Evolutionary conservation across 2,888 invertebrate genomes (phyloP).

Genomic region (Machimus rusticus): DNA sequence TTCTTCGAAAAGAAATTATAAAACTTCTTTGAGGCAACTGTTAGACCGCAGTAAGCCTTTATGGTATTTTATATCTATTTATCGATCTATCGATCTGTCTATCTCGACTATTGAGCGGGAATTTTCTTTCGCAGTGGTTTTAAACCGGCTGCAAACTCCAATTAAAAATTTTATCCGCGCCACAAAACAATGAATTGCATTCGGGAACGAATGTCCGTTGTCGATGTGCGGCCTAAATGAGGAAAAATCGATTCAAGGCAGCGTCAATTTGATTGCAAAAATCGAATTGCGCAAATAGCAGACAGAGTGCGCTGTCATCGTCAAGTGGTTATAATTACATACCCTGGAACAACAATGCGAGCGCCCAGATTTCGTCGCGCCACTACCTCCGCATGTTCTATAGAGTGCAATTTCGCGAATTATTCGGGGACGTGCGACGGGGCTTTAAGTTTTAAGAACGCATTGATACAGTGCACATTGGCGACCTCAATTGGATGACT

Average conservation of each 20-base stretch:
- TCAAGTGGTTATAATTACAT: not conserved
- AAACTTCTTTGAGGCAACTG: not conserved
- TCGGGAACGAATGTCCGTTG: not conserved
- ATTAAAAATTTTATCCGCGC: not conserved
- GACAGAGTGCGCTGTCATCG: not conserved
- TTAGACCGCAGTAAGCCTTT: not conserved
- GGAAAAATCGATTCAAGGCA: not conserved
- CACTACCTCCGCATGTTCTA: not conserved
- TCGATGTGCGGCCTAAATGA: not conserved
- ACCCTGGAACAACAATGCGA: not conserved
- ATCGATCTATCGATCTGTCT: not conserved
- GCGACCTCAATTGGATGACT: conserved; percentile 21
- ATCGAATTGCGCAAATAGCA: not conserved
- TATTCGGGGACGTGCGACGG: not conserved
- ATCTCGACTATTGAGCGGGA: not conserved
- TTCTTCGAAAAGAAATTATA: not conserved
- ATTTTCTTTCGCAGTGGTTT: not conserved
- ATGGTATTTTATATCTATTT: not conserved
- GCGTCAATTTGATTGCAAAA: not conserved
- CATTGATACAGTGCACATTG: conserved; percentile 7
- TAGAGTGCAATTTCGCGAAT: not conserved
- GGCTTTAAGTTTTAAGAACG: not conserved
- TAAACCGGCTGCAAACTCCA: not conserved
- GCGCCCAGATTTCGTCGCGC: not conserved
- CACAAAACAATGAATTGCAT: not conserved